A percentile compares a stretch with the other conserved stretches of the same genome.
Conservation (phyloP, 1,140 invertebrate species). For the Heterodera carotae region DNA sequence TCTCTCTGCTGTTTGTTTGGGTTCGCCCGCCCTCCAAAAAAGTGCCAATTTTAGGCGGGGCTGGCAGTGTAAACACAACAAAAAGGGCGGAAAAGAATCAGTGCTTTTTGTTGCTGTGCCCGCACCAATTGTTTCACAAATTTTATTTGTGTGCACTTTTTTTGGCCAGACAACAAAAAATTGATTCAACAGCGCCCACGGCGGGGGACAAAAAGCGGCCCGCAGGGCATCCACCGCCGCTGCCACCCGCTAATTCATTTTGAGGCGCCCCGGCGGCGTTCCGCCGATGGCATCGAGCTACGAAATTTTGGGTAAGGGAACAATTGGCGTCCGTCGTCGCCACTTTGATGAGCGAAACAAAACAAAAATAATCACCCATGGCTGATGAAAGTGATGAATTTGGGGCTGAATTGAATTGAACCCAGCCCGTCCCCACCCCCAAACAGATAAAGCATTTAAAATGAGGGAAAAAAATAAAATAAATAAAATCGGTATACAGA, state of each 20-base stretch:
- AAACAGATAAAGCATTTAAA: no score
- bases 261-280: background rate
- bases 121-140: background rate
- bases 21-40: background rate
- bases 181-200: background rate
- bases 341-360: no score
- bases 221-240: no score
- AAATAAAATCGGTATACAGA: no score
- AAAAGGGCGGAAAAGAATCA: no score
- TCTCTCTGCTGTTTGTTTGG: no score
- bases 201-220: background rate
- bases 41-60: background rate
- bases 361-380: no score
- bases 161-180: background rate
- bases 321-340: background rate
- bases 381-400: no score
- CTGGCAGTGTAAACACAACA: background rate
- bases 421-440: no score
- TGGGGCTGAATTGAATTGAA: no score
- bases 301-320: background rate
- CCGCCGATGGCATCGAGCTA: background rate
- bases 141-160: background rate
- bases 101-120: no score
- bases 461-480: no score
- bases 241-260: background rate